Evolutionary conservation across 2,797 vertebrate species (phyloP).

Genomic region (Clarias pachynema): DNA sequence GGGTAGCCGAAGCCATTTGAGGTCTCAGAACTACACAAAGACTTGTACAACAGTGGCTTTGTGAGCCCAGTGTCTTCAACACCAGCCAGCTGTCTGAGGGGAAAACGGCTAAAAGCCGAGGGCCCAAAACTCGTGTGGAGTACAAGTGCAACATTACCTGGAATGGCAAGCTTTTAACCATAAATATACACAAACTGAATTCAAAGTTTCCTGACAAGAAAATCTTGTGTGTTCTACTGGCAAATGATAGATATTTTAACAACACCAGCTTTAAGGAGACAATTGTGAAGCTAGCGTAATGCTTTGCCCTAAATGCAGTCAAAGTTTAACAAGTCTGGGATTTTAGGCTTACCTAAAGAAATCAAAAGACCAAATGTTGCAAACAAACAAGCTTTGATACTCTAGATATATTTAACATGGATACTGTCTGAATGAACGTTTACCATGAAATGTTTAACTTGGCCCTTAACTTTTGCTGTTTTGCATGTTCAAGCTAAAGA

Average conservation of each 20-base stretch:
- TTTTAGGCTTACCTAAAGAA: neutral
- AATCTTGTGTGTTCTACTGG: too few relatives aligned
- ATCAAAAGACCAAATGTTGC: too few relatives aligned
- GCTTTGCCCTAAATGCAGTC: neutral
- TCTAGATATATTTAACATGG: neutral
- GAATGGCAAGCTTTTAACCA: neutral
- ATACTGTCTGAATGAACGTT: neutral
- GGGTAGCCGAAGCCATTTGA: slow-evolving; percentile 17
- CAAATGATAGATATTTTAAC: neutral
- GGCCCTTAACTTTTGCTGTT: neutral
- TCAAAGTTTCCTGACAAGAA: neutral
- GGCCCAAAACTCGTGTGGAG: neutral
- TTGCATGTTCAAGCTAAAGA: neutral
- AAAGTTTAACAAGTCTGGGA: neutral
- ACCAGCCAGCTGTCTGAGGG: slow-evolving; percentile 37
- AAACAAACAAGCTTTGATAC: neutral
- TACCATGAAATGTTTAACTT: too few relatives aligned
- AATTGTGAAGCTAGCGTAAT: neutral
- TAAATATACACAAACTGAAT: neutral
- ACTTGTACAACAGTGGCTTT: slow-evolving; percentile 53
- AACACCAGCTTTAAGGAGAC: neutral
- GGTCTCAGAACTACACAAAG: slow-evolving; percentile 56
- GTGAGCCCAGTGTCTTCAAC: slow-evolving; percentile 32
- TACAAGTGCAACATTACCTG: neutral
- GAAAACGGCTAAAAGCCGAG: neutral